Conservation (phyloP, 2,888 invertebrate species). For the Brenthis daphne region DNA sequence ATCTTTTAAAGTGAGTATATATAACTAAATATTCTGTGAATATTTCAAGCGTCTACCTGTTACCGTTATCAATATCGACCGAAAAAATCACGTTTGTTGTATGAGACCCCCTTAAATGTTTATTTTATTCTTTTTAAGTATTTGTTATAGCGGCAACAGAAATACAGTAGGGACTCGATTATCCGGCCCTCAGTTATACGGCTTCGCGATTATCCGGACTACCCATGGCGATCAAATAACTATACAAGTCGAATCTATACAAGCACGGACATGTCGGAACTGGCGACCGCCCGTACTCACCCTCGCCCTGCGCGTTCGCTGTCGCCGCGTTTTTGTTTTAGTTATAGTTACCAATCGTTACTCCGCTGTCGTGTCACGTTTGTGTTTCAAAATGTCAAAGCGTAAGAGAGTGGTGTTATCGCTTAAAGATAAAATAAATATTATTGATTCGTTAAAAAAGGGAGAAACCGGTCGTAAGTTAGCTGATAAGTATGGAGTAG, state of each 20-base stretch:
- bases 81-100: too few relatives aligned
- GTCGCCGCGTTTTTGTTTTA: conserved; percentile 15
- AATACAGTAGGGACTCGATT: conserved; percentile 7
- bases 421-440: conserved; percentile 45
- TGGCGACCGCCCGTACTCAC: too few relatives aligned
- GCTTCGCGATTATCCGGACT: conserved; percentile 17
- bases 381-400: conserved; percentile 37
- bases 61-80: too few relatives aligned
- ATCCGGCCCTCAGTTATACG: not conserved
- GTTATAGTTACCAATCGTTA: conserved; percentile 18
- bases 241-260: conserved; percentile 5
- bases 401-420: conserved; percentile 46
- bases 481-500: conserved; percentile 46
- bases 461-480: conserved; percentile 44
- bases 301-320: too few relatives aligned
- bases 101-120: too few relatives aligned
- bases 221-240: conserved; percentile 1
- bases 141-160: too few relatives aligned
- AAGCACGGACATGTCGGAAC: not conserved
- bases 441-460: conserved; percentile 46
- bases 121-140: too few relatives aligned
- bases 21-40: too few relatives aligned
- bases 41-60: too few relatives aligned
- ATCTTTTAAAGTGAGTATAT: too few relatives aligned
- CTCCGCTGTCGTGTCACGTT: not conserved